These are phyloP conservation scores for Allobates femoralis DNA, from an alignment of 2,797 vertebrate genomes.

Conservation along the genomic window DNA sequence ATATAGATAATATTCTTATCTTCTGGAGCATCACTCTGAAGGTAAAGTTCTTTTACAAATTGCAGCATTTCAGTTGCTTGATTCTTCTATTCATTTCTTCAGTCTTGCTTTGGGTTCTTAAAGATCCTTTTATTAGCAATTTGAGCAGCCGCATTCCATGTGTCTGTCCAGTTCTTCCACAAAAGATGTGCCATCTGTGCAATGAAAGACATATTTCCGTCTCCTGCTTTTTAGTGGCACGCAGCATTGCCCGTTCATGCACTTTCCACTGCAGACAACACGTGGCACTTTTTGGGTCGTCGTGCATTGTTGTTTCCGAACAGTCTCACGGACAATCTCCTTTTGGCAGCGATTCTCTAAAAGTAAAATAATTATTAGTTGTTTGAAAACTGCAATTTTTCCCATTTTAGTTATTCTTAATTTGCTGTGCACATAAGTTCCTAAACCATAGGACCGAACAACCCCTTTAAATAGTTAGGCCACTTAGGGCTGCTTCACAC, in stretches of 20 bases:
- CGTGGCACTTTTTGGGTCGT: constrained; percentile 85
- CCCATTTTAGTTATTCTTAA: not conserved
- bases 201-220: constrained; percentile 93
- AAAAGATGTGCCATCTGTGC: constrained; percentile 88
- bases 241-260: constrained; percentile 86
- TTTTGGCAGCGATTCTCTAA: constrained; percentile 87
- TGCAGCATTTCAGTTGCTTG: constrained; percentile 56
- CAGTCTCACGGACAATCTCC: constrained; percentile 87
- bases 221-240: constrained; percentile 86
- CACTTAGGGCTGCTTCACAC: too few relatives aligned
- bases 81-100: not conserved
- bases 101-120: constrained; percentile 45
- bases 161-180: constrained; percentile 93
- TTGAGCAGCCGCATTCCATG: constrained; percentile 90
- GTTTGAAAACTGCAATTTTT: not conserved
- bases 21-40: constrained; percentile 77
- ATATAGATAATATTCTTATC: constrained; percentile 96
- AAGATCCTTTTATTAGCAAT: constrained; percentile 79
- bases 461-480: too few relatives aligned
- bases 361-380: not conserved
- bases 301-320: constrained; percentile 89
- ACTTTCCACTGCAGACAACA: constrained; percentile 86
- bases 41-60: constrained; percentile 68
- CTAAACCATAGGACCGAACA: too few relatives aligned
- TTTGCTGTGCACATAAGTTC: too few relatives aligned